Percentiles rank a stretch among this genome's conserved stretches.
phyloP scores from a whole-genome alignment of 2,113 vertebrate species.

The Tragulus kanchil region DNA sequence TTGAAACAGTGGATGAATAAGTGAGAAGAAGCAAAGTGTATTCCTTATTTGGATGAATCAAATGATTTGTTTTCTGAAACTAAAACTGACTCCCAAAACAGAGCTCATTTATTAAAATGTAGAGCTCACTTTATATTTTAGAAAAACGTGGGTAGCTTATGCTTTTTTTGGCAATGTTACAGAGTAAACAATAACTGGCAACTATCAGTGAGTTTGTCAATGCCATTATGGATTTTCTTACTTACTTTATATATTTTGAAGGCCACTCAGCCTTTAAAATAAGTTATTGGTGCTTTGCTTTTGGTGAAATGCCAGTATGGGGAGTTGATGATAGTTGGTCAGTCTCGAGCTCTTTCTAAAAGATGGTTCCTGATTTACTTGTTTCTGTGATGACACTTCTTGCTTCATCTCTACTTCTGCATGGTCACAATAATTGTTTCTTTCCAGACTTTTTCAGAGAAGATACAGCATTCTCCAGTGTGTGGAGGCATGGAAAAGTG shows the following conservation, averaged over 20 bases:
- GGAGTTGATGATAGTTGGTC: not conserved
- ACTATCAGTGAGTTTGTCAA: not conserved
- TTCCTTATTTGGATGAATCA: slow-evolving; percentile 21
- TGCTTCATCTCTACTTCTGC: not conserved
- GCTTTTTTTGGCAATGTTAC: not conserved
- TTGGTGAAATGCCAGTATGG: not conserved
- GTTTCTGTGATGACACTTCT: not conserved
- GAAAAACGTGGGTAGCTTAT: no score
- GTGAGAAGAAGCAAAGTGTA: not conserved
- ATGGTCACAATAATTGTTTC: not conserved
- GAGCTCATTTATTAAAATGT: not conserved
- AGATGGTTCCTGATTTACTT: not conserved
- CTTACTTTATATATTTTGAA: not conserved
- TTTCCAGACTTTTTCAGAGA: not conserved
- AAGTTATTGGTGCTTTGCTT: not conserved
- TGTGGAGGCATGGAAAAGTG: not conserved
- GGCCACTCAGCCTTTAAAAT: not conserved
- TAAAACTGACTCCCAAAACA: not conserved
- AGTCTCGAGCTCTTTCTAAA: not conserved
- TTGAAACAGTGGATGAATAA: not conserved
- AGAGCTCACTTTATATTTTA: not conserved
- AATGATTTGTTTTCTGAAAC: slow-evolving; percentile 28
- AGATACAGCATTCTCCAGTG: not conserved
- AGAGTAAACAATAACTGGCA: not conserved
- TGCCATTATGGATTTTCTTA: not conserved